phyloP scores from a whole-genome alignment of 1,140 invertebrate species.

The Trachymyrmex cornetzi region DNA sequence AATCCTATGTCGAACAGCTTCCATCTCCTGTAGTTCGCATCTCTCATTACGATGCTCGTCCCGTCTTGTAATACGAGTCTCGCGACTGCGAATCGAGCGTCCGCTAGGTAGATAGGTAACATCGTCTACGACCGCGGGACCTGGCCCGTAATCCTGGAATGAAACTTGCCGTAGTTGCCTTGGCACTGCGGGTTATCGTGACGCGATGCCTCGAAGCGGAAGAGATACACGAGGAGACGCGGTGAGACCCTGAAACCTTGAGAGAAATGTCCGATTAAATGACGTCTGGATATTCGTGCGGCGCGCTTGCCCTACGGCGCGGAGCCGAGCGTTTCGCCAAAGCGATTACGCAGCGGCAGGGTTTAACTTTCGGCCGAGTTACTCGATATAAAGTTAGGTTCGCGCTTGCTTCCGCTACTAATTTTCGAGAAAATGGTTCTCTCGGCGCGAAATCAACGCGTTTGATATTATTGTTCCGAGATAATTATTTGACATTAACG shows the following conservation, averaged over 20 bases:
- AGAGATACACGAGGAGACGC: conserved; percentile 77
- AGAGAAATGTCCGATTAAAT: conserved; percentile 75
- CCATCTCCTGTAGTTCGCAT: conserved; percentile 70
- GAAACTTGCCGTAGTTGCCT: conserved; percentile 76
- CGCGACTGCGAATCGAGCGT: conserved; percentile 58
- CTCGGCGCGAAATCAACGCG: background rate
- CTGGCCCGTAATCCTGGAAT: conserved; percentile 78
- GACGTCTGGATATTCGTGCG: conserved; percentile 62
- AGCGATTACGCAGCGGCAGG: conserved; percentile 45
- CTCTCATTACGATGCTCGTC: conserved; percentile 74
- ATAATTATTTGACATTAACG: background rate
- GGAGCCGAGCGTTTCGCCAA: conserved; percentile 15
- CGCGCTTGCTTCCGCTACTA: conserved; percentile 41
- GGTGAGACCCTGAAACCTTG: conserved; percentile 70
- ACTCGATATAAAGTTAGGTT: conserved; percentile 53
- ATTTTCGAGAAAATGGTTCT: conserved; percentile 44
- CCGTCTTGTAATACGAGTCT: conserved; percentile 74
- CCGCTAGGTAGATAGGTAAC: conserved; percentile 29
- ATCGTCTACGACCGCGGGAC: conserved; percentile 30
- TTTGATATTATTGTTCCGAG: conserved; percentile 13
- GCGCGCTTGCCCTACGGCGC: background rate
- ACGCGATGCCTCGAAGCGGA: conserved; percentile 78
- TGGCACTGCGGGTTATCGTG: conserved; percentile 78
- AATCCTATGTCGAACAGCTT: background rate
- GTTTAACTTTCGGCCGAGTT: conserved; percentile 52